Percentiles rank a stretch among this genome's conserved stretches.
Evolutionary conservation across 2,113 vertebrate genomes (phyloP).

Genomic region (Otus sunia): DNA sequence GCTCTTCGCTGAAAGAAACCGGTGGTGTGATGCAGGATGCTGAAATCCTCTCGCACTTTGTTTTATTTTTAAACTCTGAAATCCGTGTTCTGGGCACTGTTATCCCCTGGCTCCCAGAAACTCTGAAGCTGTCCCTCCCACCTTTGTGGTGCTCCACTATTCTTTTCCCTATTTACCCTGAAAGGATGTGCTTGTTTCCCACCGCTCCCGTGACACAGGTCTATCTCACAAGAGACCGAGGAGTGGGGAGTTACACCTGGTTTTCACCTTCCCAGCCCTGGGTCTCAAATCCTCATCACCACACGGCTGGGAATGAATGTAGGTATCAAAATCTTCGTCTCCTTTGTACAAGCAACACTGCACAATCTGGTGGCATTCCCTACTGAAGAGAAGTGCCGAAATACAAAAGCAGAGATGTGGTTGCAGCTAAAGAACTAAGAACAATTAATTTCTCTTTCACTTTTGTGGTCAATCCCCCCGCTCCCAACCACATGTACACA

Average conservation of each 20-base stretch:
- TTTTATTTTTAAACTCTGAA: not conserved
- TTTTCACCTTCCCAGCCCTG: not conserved
- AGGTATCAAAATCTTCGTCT: not conserved
- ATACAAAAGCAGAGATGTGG: not conserved
- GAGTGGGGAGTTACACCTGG: not conserved
- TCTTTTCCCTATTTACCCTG: not conserved
- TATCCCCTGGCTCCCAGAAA: not conserved
- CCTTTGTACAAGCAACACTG: not conserved
- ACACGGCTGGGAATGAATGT: accelerated
- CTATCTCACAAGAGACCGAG: accelerated
- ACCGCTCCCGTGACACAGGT: not conserved
- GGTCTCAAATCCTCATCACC: not conserved
- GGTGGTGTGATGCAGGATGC: not conserved
- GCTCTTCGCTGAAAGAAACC: not conserved
- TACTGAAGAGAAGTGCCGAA: not conserved
- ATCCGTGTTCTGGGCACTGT: not conserved
- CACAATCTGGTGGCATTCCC: too few species aligned
- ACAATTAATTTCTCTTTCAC: not conserved
- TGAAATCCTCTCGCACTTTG: not conserved
- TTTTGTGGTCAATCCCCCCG: not conserved
- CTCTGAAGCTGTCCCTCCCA: not conserved
- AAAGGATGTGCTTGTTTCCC: not conserved
- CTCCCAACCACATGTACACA: not conserved
- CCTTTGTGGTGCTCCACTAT: not conserved
- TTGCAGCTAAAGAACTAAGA: not conserved